Base-by-base conservation (phyloP, 2,797 vertebrate species). In the Catamblyrhynchus diadema region DNA sequence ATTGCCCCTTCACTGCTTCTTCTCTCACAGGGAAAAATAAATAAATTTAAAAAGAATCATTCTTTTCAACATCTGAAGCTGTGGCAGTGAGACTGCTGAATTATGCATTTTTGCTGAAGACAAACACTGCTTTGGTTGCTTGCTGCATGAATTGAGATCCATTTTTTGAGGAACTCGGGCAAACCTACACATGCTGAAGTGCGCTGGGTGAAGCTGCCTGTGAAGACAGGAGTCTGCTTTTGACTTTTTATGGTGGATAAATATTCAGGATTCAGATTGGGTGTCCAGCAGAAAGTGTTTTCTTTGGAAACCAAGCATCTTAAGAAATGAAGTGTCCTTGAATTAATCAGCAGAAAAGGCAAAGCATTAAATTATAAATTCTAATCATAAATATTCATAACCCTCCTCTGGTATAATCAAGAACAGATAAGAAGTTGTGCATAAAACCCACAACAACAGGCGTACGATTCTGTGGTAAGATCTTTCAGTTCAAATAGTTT, bases 341-440 rank as follows among this genome's bases (percentile, higher is more conserved):
- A 98, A 97, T 98, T 98, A 98, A 98, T 98, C 97, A 98, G 97
- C 84, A 96, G 97, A 97, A 97, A 98, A 98, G 96, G 96, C 96
- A 97, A 39, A 95, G 96, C 92, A 95, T 95, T 98, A 97, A 98
- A 98, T 98, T 98, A 98, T 98, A 97, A 98, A 98, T 98, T 98
- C 97, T 72, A 91, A 7, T 80, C 88, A 98, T 98, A 97, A 98
- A 98, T 98, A 98, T 98, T 98, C 98, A 98, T 98, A 96, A 97
- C 50, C 56, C 86, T 97, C 74, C 90, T 97, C 82, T 88, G 90
- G 96, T 96, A 97, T 97, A 98, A 98, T 98, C 97, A 97, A 94
- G 97, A 96, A 95, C 81, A 97, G 97, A 97, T 98, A 98, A 98
- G 97, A 97, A 97, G 94, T 97, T 97, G 96, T 95, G 96, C 96